Evolutionary conservation across 2,888 invertebrate genomes (phyloP), one percentile per base, ranked within the genome.

Genomic region (Laspeyria flexula): DNA sequence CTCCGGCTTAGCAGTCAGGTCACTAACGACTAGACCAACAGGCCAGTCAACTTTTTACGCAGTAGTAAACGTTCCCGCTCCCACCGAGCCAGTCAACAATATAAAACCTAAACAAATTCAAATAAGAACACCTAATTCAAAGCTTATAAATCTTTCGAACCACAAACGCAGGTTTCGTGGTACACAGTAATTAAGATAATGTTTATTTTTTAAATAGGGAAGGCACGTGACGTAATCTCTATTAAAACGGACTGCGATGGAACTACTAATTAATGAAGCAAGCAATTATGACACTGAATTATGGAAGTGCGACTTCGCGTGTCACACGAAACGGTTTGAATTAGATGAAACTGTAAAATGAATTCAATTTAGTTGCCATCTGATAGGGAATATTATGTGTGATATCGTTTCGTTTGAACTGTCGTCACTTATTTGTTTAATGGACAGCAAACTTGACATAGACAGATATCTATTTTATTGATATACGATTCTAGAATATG

Each of bases 261-360:
- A 65, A 57, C 68, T 65, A 71, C 71, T 77, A 82, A 84, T 84
- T 82, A 81, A 78, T 71, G 75, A 63, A 65, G 60, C 62, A 66
- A 58, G 74, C 79, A 84, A 84, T 86, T 86, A 84, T 84, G 81
- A 83, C 80, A 83, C 79, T 81, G 79, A 84, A 81, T 83, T 84
- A 85, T 82, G 80, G 67, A 79, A 81, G 75, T 75, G 77, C 71
- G 56, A 73, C 75, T 73, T 86, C 67, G 87, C 87, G 84, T 86
- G 87, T 68, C 64, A 58, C 71, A 70, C 72, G 68, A 33, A 35
- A 31, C 47, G 48, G 33, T 37, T 48, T 18, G 25, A 65, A 63
- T 63, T 63, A 43, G 34, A 47, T 48, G 38, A 52, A 60, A 45
- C 37, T 48, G n/a, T 25, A 44, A 25, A 38, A 40, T 33, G 12